These are phyloP conservation scores for Bombus soroeensis DNA, from an alignment of 1,140 invertebrate genomes.

Conservation along the genomic window DNA sequence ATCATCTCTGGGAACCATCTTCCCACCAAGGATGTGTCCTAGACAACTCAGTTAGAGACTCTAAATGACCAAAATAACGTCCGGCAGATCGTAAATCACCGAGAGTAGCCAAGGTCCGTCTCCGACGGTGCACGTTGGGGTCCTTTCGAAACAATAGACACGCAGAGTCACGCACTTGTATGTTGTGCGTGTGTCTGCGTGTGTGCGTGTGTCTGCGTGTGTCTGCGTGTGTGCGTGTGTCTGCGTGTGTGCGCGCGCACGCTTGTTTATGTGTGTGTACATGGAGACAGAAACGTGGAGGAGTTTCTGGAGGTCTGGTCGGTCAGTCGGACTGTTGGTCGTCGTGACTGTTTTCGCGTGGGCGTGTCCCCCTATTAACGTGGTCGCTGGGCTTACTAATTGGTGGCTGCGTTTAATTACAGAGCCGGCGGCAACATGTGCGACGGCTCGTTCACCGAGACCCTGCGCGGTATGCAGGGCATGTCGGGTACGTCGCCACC, in stretches of 20 bases:
- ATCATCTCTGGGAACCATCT: no score
- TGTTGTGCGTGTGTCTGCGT: no score
- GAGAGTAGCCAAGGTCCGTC: background rate
- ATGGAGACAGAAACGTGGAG: background rate
- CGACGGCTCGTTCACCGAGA: slow-evolving; percentile 80
- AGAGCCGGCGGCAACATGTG: slow-evolving; percentile 83
- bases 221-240: no score
- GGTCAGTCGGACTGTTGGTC: slow-evolving; percentile 12
- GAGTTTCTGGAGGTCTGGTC: background rate
- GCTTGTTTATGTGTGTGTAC: background rate
- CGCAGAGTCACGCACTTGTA: background rate
- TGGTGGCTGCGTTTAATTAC: slow-evolving; percentile 67
- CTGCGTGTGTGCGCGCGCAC: no score
- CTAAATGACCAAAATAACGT: slow-evolving; percentile 35
- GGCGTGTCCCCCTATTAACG: slow-evolving; percentile 54
- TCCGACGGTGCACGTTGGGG: background rate
- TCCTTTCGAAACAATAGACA: slow-evolving; percentile 24
- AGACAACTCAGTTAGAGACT: background rate
- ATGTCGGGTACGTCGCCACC: slow-evolving; percentile 78
- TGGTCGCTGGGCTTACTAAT: slow-evolving; percentile 37
- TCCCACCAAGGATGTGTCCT: background rate
- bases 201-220: no score
- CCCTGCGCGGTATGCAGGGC: slow-evolving; percentile 79
- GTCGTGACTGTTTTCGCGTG: slow-evolving; percentile 30
- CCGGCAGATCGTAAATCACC: slow-evolving; percentile 32